Conservation (phyloP, 92 coral and sea anemone genomes). For the Porites lobata region DNA sequence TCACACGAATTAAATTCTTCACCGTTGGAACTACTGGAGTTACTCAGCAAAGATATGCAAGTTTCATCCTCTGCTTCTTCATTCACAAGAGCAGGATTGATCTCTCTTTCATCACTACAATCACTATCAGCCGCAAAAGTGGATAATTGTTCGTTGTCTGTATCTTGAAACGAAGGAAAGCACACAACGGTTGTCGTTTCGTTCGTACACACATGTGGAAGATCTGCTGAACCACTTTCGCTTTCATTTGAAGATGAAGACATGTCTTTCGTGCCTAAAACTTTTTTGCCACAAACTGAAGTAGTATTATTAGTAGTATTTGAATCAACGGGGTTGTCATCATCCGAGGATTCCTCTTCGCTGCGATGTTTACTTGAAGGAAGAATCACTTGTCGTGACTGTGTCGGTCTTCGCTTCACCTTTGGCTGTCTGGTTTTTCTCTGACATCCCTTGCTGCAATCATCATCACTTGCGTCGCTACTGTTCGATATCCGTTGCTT, state of each 20-base stretch:
- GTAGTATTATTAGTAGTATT: neutral
- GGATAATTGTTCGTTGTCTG: slow-evolving; percentile 27
- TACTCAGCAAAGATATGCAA: neutral
- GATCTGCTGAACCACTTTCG: slow-evolving; percentile 42
- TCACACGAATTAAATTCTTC: slow-evolving; percentile 23
- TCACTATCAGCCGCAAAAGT: slow-evolving; percentile 26
- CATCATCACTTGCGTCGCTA: slow-evolving; percentile 12
- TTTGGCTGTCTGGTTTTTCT: neutral
- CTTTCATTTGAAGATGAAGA: slow-evolving; percentile 39
- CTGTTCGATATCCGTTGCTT: slow-evolving; percentile 37
- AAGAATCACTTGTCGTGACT: neutral
- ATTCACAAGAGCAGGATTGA: slow-evolving; percentile 37
- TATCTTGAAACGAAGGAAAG: slow-evolving; percentile 18
- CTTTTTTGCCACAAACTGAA: slow-evolving; percentile 34
- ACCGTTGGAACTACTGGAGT: slow-evolving; percentile 30
- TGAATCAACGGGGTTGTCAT: slow-evolving; percentile 34
- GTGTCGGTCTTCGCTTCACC: slow-evolving; percentile 27
- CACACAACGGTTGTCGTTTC: neutral
- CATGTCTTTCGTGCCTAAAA: slow-evolving; percentile 9
- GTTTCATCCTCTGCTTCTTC: slow-evolving; percentile 28
- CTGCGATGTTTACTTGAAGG: neutral
- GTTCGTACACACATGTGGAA: slow-evolving; percentile 24
- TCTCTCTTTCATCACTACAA: slow-evolving; percentile 25
- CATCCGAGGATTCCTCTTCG: slow-evolving; percentile 30
- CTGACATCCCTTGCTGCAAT: neutral